A percentile compares a stretch with the other conserved stretches of the same genome.
phyloP scores from a whole-genome alignment of 2,113 vertebrate genomes.

The Xiphias gladius region DNA sequence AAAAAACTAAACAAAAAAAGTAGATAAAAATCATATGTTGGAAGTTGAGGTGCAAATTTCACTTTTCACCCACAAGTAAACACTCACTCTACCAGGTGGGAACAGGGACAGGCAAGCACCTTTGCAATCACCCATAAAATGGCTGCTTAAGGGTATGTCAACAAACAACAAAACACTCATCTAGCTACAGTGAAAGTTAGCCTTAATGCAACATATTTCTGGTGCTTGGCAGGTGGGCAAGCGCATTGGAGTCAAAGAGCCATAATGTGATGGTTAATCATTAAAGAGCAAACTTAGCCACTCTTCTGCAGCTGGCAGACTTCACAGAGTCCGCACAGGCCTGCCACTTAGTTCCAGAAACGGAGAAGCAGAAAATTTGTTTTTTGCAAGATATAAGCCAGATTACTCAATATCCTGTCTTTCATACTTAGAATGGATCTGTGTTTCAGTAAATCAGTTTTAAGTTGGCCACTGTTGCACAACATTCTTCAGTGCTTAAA shows the following conservation, averaged over 20 bases:
- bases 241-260: slow-evolving; percentile 35
- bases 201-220: slow-evolving; percentile 32
- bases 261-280: slow-evolving; percentile 74
- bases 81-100: slow-evolving; percentile 24
- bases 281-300: slow-evolving; percentile 70
- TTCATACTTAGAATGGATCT: slow-evolving; percentile 4
- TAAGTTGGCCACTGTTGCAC: neutral
- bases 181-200: slow-evolving; percentile 1
- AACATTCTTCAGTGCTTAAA: neutral
- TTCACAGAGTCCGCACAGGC: slow-evolving; percentile 51
- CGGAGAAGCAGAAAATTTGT: neutral
- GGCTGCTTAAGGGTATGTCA: slow-evolving; percentile 46
- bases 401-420: slow-evolving; percentile 28
- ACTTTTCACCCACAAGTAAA: slow-evolving; percentile 40
- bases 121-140: slow-evolving; percentile 56
- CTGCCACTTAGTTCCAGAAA: neutral
- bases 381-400: neutral
- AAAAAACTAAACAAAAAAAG: slow-evolving; percentile 25
- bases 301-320: slow-evolving; percentile 65
- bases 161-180: slow-evolving; percentile 52
- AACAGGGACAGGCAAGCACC: slow-evolving; percentile 21
- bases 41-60: slow-evolving; percentile 34
- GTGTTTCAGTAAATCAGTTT: slow-evolving; percentile 16
- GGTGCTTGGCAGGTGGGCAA: slow-evolving; percentile 69
- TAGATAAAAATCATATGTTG: slow-evolving; percentile 37